A percentile compares a stretch with the other conserved stretches of the same genome.
These are phyloP conservation scores for Macquaria ambigua DNA, from an alignment of 2,113 vertebrate species.

Conservation along the genomic window DNA sequence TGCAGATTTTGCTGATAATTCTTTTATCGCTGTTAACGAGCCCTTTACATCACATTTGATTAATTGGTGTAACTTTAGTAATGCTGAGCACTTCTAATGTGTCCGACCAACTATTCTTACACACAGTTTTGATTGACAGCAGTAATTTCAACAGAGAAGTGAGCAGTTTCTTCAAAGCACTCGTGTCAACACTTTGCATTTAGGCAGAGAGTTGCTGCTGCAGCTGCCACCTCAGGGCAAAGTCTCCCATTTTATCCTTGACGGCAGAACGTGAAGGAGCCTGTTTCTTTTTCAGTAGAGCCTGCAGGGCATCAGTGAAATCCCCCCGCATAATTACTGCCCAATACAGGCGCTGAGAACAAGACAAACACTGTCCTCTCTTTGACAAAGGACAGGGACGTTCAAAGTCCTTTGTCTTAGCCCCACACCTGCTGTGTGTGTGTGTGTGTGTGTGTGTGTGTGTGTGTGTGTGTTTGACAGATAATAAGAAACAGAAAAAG, in stretches of 20 bases:
- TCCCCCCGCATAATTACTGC: constrained; percentile 30
- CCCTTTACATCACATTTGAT: not conserved
- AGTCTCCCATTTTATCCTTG: not conserved
- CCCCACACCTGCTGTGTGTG: not conserved
- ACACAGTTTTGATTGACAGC: not conserved
- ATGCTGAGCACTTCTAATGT: not conserved
- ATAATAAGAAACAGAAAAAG: not conserved
- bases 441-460: not conserved
- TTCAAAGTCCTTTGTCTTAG: constrained; percentile 12
- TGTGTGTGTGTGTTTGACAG: not conserved
- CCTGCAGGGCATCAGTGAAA: constrained; percentile 35
- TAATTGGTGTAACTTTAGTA: not conserved
- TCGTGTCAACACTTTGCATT: constrained; percentile 27
- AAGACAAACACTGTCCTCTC: constrained; percentile 15
- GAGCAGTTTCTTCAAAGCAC: constrained; percentile 1
- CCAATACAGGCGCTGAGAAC: constrained; percentile 25
- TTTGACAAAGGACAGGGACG: constrained; percentile 29
- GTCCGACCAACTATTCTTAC: not conserved
- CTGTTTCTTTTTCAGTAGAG: constrained; percentile 20
- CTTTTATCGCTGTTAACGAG: not conserved
- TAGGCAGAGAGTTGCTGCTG: constrained; percentile 4
- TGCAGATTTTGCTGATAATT: not conserved
- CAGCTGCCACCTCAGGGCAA: constrained; percentile 26
- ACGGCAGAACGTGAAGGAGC: not conserved
- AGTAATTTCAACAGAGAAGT: constrained; percentile 4